Base-by-base conservation (phyloP, 2,888 invertebrate genomes). In the Sabatieria punctata region DNA sequence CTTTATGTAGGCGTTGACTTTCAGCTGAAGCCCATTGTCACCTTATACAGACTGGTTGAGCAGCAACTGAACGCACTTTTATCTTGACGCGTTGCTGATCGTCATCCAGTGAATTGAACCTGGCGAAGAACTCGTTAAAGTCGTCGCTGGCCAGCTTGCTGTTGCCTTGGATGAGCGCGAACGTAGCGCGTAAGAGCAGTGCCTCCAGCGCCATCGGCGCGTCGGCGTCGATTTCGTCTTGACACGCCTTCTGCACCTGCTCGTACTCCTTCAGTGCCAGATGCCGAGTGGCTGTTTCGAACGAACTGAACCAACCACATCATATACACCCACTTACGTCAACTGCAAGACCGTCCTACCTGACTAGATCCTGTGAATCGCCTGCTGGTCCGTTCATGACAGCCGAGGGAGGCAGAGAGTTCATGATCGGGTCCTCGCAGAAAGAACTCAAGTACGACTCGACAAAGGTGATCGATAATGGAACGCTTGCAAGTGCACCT, bases 361-460 rank as follows among this genome's bases (percentile, higher is more conserved):
- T 30, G 8, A 11, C 30, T 30, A 11, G 8, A 8, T 30, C 30
- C 30, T 30, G 30, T 23, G 41, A 36, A 2, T 72, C 58, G n/a
- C n/a, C n/a, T n/a, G n/a, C n/a, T n/a, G n/a, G n/a, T n/a, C n/a
- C n/a, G n/a, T n/a, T n/a, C n/a, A n/a, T n/a, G n/a, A n/a, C n/a
- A n/a, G n/a, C n/a, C n/a, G n/a, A n/a, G n/a, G n/a, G n/a, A n/a
- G 54, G 72, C 64, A 21, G 50, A 21, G 51, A 49, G 41, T 60
- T 65, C 19, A 77, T 73, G 49, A 86, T 74, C 2, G 88, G 86
- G 71, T 89, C 89, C 59, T 80, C 78, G 47, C 79, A 77, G 68
- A 88, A 91, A 13, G 86, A 83, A 49, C 78, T 76, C 65, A 89
- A 80, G 65, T 86, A 91, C 8, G 81, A 81, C 62, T 78, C 79